These are phyloP conservation scores for Hydrotaea cyrtoneurina DNA, from an alignment of 2,888 invertebrate species.

Conservation along the genomic window DNA sequence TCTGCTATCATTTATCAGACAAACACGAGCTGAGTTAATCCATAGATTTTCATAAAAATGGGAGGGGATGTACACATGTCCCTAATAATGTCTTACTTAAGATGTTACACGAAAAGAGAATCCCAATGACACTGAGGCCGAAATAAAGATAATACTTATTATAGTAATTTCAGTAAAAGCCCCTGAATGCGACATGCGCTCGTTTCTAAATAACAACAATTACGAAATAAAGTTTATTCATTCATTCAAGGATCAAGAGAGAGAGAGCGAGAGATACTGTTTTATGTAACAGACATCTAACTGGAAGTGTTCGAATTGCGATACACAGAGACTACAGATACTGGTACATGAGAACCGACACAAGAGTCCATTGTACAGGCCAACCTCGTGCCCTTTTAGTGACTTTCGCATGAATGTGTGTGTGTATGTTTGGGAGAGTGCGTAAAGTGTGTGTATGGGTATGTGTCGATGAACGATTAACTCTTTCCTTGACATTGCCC, in stretches of 20 bases:
- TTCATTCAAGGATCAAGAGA: background rate
- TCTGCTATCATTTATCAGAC: no score
- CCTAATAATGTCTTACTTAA: background rate
- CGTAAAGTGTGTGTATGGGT: constrained; percentile 28
- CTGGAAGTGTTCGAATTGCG: background rate
- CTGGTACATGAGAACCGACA: background rate
- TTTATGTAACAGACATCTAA: constrained; percentile 6
- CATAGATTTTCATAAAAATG: no score
- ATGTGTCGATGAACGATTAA: constrained; percentile 5
- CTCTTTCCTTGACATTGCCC: constrained; percentile 53
- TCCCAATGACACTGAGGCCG: background rate
- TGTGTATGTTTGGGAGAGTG: background rate
- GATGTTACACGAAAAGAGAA: background rate
- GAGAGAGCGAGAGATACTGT: background rate
- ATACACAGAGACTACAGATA: no score
- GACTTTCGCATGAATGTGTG: constrained; percentile 28
- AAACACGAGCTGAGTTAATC: no score
- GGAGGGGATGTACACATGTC: no score
- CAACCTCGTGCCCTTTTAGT: constrained; percentile 46
- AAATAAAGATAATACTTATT: background rate
- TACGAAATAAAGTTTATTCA: background rate
- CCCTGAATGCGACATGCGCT: background rate
- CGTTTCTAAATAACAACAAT: background rate
- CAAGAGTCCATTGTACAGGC: background rate
- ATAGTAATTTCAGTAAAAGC: constrained; percentile 30